Conservation (phyloP, 2,113 vertebrate species). For the Upupa epops region DNA sequence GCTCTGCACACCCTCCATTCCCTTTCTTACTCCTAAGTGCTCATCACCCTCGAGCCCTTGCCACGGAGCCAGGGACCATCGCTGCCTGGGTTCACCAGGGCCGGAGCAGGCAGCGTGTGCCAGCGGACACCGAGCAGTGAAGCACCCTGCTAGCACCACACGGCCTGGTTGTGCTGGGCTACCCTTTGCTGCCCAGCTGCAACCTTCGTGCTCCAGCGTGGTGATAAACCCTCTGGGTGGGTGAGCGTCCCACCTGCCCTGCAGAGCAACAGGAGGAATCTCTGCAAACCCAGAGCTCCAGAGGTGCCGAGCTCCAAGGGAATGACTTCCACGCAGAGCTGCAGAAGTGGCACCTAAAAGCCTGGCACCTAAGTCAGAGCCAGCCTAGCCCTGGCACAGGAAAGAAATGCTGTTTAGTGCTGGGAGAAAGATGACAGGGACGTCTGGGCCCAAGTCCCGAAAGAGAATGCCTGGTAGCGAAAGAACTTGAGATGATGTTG, state of each 20-base stretch:
- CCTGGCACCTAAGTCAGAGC: not conserved
- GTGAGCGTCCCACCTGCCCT: not conserved
- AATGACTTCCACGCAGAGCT: not conserved
- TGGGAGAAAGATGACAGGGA: not conserved
- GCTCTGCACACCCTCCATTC: not conserved
- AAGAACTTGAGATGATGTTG: not conserved
- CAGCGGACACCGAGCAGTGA: rapidly evolving
- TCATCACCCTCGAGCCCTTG: not conserved
- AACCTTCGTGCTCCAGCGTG: not conserved
- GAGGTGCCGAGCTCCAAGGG: not conserved
- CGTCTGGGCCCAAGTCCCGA: not conserved
- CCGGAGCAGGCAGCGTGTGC: not conserved
- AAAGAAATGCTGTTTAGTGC: not conserved
- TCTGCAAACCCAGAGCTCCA: not conserved
- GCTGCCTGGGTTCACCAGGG: not conserved
- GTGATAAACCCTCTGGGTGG: not conserved
- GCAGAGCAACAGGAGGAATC: not conserved
- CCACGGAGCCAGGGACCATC: not conserved
- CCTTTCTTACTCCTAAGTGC: not conserved
- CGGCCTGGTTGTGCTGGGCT: not conserved
- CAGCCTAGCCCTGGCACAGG: not conserved
- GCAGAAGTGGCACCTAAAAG: not conserved
- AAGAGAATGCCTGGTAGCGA: not conserved
- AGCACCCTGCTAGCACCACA: not conserved
- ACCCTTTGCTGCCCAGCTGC: not conserved